Conservation (phyloP, 2,113 vertebrate species). For the Regulus satrapa region DNA sequence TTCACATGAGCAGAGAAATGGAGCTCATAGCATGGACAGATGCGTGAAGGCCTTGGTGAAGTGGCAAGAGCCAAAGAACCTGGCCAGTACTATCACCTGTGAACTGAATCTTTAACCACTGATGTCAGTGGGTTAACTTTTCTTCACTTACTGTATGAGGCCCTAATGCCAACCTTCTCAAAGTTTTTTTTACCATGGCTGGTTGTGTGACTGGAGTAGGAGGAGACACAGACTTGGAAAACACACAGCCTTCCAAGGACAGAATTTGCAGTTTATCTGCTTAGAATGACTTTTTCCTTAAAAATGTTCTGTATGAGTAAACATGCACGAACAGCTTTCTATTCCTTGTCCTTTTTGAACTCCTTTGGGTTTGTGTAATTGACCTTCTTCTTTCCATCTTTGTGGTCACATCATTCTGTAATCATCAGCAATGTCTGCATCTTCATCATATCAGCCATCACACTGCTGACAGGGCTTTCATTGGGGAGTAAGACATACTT, state of each 20-base stretch:
- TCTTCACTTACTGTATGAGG: neutral
- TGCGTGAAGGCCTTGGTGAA: neutral
- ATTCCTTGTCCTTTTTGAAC: neutral
- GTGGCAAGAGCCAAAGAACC: neutral
- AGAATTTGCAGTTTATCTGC: neutral
- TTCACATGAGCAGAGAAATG: neutral
- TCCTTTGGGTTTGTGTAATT: neutral
- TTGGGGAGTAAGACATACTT: neutral
- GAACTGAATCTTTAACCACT: neutral
- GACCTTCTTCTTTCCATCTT: neutral
- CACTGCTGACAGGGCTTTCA: neutral
- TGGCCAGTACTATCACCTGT: neutral
- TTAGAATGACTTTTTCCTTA: neutral
- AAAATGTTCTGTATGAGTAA: neutral
- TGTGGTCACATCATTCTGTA: neutral
- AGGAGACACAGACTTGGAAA: neutral
- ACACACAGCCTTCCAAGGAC: neutral
- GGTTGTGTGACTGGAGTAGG: neutral
- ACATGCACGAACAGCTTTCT: neutral
- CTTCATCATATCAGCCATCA: neutral
- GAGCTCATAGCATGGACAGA: fast-evolving
- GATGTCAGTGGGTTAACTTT: neutral
- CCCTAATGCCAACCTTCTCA: neutral
- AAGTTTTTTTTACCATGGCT: neutral
- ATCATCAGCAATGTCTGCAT: neutral